A percentile compares a stretch with the other conserved stretches of the same genome.
Evolutionary conservation across 2,113 vertebrate genomes (phyloP).

Genomic region (Galemys pyrenaicus): DNA sequence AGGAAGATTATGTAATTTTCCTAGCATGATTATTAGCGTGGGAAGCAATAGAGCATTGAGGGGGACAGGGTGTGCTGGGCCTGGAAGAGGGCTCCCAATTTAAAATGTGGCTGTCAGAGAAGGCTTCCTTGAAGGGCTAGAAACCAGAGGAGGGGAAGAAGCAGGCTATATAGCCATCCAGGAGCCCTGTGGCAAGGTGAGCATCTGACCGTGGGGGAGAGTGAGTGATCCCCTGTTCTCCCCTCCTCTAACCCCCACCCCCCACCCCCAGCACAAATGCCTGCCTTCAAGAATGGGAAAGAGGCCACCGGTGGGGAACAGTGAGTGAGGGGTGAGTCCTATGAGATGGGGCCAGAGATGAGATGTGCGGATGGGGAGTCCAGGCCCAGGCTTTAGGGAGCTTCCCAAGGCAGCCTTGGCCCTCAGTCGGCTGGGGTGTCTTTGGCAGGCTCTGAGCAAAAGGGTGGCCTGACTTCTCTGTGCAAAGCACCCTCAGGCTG

Average conservation of each 20-base stretch:
- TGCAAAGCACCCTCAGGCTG: not conserved
- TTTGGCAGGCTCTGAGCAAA: not conserved
- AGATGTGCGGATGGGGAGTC: fast-evolving
- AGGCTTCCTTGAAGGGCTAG: fast-evolving
- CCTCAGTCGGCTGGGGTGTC: not conserved
- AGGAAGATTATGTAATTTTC: not conserved
- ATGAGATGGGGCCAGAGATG: not conserved
- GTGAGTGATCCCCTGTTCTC: too few relatives aligned
- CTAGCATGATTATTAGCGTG: not conserved
- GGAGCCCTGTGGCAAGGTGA: not conserved
- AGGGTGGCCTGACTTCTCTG: not conserved
- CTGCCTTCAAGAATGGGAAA: not conserved
- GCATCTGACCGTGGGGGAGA: not conserved
- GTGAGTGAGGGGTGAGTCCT: not conserved
- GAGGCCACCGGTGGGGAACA: not conserved
- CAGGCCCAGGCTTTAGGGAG: not conserved
- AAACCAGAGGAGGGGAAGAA: not conserved
- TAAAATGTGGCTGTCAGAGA: not conserved
- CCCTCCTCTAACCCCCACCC: too few relatives aligned
- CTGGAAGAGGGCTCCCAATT: not conserved
- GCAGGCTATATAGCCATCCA: not conserved
- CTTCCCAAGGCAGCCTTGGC: not conserved
- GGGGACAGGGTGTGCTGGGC: not conserved
- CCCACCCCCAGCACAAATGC: not conserved
- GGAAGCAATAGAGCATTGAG: not conserved